phyloP scores from a whole-genome alignment of 92 coral and sea anemone species.

The Porites evermanni region DNA sequence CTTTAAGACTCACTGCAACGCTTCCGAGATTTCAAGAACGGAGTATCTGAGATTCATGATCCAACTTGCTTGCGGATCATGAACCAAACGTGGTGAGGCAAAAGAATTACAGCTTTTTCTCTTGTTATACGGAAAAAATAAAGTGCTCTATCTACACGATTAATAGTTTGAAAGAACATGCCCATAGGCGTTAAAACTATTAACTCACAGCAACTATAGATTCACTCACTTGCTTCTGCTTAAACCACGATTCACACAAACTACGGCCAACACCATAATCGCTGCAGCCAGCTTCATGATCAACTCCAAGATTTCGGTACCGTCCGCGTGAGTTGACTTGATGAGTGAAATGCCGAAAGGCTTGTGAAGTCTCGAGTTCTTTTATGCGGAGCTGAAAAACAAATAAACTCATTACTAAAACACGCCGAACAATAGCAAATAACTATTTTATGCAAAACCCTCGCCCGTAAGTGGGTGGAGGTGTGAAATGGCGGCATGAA shows the following conservation, averaged over 20 bases:
- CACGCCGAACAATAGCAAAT: neutral
- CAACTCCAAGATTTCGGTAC: neutral
- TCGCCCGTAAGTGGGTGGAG: constrained; percentile 16
- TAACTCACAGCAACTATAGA: neutral
- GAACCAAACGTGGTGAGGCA: neutral
- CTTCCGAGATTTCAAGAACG: too few species aligned
- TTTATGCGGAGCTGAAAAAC: constrained; percentile 28
- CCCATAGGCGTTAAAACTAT: neutral
- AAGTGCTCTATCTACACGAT: neutral
- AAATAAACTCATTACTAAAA: constrained; percentile 38
- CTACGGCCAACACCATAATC: neutral
- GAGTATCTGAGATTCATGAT: too few species aligned
- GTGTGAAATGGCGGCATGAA: constrained; percentile 29
- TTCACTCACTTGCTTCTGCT: constrained; percentile 5
- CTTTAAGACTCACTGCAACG: too few species aligned
- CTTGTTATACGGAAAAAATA: neutral
- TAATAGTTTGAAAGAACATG: neutral
- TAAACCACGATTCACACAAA: neutral
- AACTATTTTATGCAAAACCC: constrained; percentile 14
- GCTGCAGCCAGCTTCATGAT: constrained; percentile 1
- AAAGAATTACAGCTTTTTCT: neutral
- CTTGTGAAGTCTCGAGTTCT: constrained; percentile 33
- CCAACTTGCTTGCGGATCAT: too few species aligned
- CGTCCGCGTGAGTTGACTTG: constrained; percentile 15
- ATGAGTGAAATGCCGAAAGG: constrained; percentile 25